Evolutionary conservation across 2,888 invertebrate genomes (phyloP).

Genomic region (Chrysolina haemoptera): DNA sequence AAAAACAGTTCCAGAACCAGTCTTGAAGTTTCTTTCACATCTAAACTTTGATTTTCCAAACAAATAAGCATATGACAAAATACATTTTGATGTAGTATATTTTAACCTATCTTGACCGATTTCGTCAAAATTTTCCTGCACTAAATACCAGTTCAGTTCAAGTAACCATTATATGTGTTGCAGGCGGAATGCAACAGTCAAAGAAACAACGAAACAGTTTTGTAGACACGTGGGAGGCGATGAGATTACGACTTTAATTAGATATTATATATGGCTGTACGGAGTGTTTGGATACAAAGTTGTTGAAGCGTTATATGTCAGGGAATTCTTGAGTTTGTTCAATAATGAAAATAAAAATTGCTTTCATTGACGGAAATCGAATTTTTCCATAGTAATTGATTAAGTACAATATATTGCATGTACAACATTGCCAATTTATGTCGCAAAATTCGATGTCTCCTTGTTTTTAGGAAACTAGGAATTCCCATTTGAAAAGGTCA

Average conservation of each 20-base stretch:
- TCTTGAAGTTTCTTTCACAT: too few species aligned
- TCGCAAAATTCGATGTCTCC: too few species aligned
- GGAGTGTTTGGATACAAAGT: not conserved
- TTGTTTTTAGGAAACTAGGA: too few species aligned
- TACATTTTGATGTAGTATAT: too few species aligned
- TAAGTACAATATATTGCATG: too few species aligned
- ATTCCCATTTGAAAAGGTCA: too few species aligned
- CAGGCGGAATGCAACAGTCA: conserved; percentile 43
- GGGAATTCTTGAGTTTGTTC: not conserved
- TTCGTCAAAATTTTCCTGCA: not conserved
- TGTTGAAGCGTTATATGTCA: not conserved
- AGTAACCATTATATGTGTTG: conserved; percentile 5
- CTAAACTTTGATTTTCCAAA: too few species aligned
- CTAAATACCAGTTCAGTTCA: conserved; percentile 3
- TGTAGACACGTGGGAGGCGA: conserved; percentile 54
- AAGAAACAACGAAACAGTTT: conserved; percentile 50
- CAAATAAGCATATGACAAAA: too few species aligned
- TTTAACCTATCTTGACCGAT: too few species aligned
- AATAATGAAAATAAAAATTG: not conserved
- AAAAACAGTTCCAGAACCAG: too few species aligned
- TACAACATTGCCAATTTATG: too few species aligned
- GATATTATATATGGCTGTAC: conserved; percentile 54
- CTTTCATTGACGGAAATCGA: not conserved
- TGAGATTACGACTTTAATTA: conserved; percentile 56
- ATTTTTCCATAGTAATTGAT: too few species aligned